phyloP scores from a whole-genome alignment of 2,888 invertebrate genomes.

The Sicus ferrugineus region DNA sequence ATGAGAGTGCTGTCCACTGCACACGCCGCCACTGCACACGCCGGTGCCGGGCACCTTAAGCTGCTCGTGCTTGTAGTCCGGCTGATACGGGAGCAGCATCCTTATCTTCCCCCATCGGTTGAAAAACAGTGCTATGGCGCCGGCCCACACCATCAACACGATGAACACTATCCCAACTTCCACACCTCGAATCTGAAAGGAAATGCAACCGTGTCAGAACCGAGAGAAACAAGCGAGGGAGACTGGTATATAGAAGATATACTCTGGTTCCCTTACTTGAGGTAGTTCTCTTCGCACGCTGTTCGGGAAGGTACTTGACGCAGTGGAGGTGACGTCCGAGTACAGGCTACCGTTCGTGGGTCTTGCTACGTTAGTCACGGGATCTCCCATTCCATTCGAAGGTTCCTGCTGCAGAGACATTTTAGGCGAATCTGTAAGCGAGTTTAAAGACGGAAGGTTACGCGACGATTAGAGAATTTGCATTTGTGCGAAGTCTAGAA shows the following conservation, averaged over 20 bases:
- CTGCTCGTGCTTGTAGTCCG: slow-evolving; percentile 88
- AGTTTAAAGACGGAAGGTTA: background rate
- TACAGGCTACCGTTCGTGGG: slow-evolving; percentile 39
- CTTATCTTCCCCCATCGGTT: slow-evolving; percentile 90
- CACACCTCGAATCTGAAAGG: slow-evolving; percentile 80
- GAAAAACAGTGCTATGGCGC: slow-evolving; percentile 86
- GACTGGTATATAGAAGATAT: background rate
- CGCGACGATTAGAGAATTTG: background rate
- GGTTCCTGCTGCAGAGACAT: slow-evolving; percentile 80
- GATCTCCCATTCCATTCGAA: slow-evolving; percentile 57
- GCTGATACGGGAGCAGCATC: slow-evolving; percentile 90
- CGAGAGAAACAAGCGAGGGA: background rate
- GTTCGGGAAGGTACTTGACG: slow-evolving; percentile 58
- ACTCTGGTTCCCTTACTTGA: slow-evolving; percentile 53
- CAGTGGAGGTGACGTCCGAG: slow-evolving; percentile 60
- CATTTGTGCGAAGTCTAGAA: background rate
- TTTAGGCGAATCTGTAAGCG: slow-evolving; percentile 74
- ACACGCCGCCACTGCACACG: slow-evolving; percentile 72
- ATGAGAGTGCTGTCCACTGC: slow-evolving; percentile 69
- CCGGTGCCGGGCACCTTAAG: slow-evolving; percentile 80
- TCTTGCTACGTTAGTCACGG: slow-evolving; percentile 37
- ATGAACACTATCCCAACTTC: slow-evolving; percentile 88
- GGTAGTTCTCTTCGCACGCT: slow-evolving; percentile 61
- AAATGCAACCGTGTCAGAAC: background rate
- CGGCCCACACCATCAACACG: slow-evolving; percentile 84